Conservation (phyloP, 2,113 vertebrate species). For the rabbit (Oryctolagus cuniculus) region mOryCun1.1 NC_091442.1:65555001-65555500, state of each 20-base stretch:
- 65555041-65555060: background rate
- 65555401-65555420: background rate
- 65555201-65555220: background rate
- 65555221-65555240: background rate
- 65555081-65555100: background rate
- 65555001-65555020: background rate
- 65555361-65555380: background rate
- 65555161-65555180: background rate
- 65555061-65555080: background rate
- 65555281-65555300: background rate
- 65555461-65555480: background rate
- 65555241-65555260: background rate
- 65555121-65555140: background rate
- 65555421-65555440: background rate
- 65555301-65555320: background rate
- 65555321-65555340: background rate
- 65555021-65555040: background rate
- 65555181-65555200: background rate
- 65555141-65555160: background rate
- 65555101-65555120: background rate
- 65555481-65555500: no score
- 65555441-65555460: rapidly evolving
- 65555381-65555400: background rate
- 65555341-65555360: background rate
- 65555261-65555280: background rate